Evolutionary conservation across 2,888 invertebrate species (phyloP).

Genomic region (Tachina grossa): DNA sequence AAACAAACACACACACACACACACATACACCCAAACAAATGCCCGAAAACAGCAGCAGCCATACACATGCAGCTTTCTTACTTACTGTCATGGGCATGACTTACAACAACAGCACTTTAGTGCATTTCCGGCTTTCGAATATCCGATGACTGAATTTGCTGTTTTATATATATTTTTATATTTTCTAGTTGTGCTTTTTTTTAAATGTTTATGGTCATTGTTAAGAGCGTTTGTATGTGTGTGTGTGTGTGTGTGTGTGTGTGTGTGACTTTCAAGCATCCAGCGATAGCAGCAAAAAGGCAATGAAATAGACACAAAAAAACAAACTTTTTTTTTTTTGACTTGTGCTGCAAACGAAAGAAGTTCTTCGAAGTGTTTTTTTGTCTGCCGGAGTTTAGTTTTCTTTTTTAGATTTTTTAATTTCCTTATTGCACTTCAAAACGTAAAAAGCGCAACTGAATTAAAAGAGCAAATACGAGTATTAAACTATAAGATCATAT

Average conservation of each 20-base stretch:
- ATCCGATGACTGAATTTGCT: slow-evolving; percentile 47
- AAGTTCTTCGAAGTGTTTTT: slow-evolving; percentile 50
- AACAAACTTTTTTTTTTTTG: slow-evolving; percentile 24
- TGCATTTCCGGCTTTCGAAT: slow-evolving; percentile 63
- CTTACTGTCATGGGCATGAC: slow-evolving; percentile 13
- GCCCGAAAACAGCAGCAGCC: neutral
- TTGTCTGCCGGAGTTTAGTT: slow-evolving; percentile 1
- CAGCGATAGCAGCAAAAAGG: slow-evolving; percentile 9
- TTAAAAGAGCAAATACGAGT: slow-evolving; percentile 12
- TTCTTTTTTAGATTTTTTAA: slow-evolving; percentile 20
- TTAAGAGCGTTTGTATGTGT: neutral
- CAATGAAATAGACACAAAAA: slow-evolving; percentile 5
- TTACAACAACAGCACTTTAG: slow-evolving; percentile 58
- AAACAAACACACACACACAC: neutral
- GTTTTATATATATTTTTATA: neutral
- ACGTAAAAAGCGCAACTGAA: slow-evolving; percentile 22
- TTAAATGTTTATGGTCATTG: slow-evolving; percentile 46
- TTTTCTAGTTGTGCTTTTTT: slow-evolving; percentile 32
- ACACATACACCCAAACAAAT: neutral
- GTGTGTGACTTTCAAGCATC: neutral
- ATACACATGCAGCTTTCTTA: slow-evolving; percentile 1
- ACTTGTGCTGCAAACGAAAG: slow-evolving; percentile 32
- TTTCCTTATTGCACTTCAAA: slow-evolving; percentile 53
- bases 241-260: no score
- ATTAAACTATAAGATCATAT: neutral